These are phyloP conservation scores for Paramisgurnus dabryanus DNA, from an alignment of 2,113 vertebrate genomes.

Conservation along the genomic window DNA sequence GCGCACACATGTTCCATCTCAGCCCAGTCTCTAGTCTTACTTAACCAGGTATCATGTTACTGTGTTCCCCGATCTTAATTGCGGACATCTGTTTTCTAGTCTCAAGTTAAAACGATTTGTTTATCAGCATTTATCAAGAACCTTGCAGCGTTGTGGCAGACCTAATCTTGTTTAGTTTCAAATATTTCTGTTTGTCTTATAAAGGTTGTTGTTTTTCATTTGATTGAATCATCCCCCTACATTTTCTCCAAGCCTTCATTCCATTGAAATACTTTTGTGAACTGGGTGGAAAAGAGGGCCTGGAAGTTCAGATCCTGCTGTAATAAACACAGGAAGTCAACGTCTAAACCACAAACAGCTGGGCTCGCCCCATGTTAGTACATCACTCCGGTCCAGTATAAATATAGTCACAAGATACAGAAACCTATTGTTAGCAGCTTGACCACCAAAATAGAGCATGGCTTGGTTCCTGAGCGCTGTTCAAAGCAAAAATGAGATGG, in stretches of 20 bases:
- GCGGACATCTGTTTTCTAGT: constrained; percentile 19
- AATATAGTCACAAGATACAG: constrained; percentile 48
- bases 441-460: constrained; percentile 34
- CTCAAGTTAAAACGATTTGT: constrained; percentile 22
- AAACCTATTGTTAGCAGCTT: constrained; percentile 53
- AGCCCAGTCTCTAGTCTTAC: constrained; percentile 24
- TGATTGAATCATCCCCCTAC: not conserved
- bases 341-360: constrained; percentile 69
- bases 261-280: constrained; percentile 5
- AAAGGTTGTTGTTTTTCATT: constrained; percentile 8
- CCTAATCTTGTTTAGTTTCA: not conserved
- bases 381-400: constrained; percentile 51
- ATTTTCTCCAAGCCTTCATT: not conserved
- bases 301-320: constrained; percentile 59
- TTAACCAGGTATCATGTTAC: constrained; percentile 36
- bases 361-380: constrained; percentile 37
- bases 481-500: not conserved
- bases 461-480: not conserved
- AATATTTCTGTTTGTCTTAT: not conserved
- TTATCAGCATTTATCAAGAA: constrained; percentile 23
- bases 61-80: constrained; percentile 17
- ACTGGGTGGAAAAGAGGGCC: constrained; percentile 31
- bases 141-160: not conserved
- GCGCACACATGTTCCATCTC: constrained; percentile 33
- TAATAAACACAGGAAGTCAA: constrained; percentile 71